Evolutionary conservation across 2,888 invertebrate species (phyloP).

Genomic region (Peribatodes rhomboidaria): DNA sequence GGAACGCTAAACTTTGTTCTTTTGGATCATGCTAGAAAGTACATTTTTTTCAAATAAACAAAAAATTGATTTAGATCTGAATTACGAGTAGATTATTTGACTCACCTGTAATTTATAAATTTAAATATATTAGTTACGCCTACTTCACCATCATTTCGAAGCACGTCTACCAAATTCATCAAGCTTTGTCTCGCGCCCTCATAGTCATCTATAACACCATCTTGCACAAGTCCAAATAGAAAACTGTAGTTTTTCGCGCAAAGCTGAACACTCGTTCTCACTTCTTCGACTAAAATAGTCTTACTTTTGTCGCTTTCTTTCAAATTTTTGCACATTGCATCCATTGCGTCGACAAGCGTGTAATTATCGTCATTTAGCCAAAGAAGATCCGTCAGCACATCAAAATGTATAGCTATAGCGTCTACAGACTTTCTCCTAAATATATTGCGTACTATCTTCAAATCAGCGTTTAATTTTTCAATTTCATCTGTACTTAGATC

Average conservation of each 20-base stretch:
- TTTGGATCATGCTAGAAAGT: too few species aligned
- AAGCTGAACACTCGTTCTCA: conserved; percentile 64
- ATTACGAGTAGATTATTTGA: background rate
- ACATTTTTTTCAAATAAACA: background rate
- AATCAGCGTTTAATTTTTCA: conserved; percentile 58
- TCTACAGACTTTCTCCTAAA: conserved; percentile 72
- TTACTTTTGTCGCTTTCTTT: conserved; percentile 59
- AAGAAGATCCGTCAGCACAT: conserved; percentile 70
- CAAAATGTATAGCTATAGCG: conserved; percentile 70
- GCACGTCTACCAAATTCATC: conserved; percentile 56
- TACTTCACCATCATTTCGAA: conserved; percentile 50
- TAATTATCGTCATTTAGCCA: conserved; percentile 62
- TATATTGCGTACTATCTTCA: conserved; percentile 61
- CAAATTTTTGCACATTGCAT: conserved; percentile 62
- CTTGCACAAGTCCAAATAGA: conserved; percentile 61
- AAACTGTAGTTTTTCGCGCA: conserved; percentile 68
- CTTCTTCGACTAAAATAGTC: conserved; percentile 64
- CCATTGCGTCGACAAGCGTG: conserved; percentile 61
- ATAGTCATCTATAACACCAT: conserved; percentile 58
- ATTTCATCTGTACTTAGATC: conserved; percentile 53
- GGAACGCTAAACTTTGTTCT: too few species aligned
- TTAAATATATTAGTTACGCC: conserved; percentile 58
- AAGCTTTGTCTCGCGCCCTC: conserved; percentile 60
- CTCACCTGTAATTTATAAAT: conserved; percentile 69
- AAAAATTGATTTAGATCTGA: background rate